phyloP scores from a whole-genome alignment of 2,113 vertebrate genomes.

The Recurvirostra avosetta region DNA sequence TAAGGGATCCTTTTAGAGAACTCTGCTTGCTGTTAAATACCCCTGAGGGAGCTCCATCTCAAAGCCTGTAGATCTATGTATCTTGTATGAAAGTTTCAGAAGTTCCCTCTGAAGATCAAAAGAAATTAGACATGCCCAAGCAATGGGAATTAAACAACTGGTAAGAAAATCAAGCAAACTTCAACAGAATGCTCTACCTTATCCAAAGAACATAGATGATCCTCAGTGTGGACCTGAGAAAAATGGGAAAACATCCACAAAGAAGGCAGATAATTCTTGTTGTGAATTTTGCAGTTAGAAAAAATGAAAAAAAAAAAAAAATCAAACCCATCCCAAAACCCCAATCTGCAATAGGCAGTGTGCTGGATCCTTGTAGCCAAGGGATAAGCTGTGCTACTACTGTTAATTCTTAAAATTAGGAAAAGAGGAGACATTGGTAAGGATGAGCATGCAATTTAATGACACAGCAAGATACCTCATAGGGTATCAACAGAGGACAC shows the following conservation, averaged over 20 bases:
- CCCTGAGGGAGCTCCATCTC: not conserved
- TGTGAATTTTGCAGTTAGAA: not conserved
- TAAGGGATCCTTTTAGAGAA: not conserved
- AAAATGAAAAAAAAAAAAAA: not conserved
- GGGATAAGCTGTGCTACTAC: not conserved
- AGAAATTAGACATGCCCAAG: not conserved
- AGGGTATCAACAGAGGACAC: not conserved
- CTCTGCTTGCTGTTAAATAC: not conserved
- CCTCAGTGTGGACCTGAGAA: not conserved
- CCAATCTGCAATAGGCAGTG: not conserved
- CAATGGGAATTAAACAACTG: not conserved
- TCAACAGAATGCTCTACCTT: not conserved
- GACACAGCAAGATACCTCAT: not conserved
- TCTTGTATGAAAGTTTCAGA: not conserved
- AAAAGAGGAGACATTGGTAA: not conserved
- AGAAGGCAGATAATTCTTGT: not conserved
- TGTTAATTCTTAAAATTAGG: not conserved
- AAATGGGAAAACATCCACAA: not conserved
- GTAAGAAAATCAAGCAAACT: not conserved
- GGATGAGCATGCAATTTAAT: not conserved
- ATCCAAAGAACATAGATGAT: rapidly evolving
- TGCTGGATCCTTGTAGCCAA: not conserved
- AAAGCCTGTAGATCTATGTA: rapidly evolving
- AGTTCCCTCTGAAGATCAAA: not conserved
- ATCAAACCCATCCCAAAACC: not conserved